phyloP scores from a whole-genome alignment of 2,888 invertebrate genomes.

The Notocelia uddmanniana region DNA sequence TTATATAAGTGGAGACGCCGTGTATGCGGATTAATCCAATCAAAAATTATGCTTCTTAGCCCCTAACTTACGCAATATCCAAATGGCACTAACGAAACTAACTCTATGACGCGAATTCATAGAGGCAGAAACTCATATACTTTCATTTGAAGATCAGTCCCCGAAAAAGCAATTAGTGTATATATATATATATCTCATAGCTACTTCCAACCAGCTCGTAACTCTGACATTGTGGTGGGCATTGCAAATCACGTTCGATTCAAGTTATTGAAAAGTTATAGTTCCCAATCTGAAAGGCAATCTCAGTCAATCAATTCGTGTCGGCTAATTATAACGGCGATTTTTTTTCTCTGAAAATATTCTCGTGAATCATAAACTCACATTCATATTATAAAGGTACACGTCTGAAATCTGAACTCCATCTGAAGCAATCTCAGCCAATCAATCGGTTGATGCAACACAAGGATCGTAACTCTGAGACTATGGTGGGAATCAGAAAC shows the following conservation, averaged over 20 bases:
- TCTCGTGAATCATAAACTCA: background rate
- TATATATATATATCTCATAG: no score
- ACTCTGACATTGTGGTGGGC: background rate
- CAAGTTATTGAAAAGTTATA: background rate
- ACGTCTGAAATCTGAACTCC: background rate
- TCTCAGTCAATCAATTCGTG: background rate
- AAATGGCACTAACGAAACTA: no score
- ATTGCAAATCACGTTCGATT: background rate
- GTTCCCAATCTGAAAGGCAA: background rate
- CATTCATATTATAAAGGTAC: background rate
- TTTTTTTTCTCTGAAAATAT: background rate
- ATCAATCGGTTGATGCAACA: background rate
- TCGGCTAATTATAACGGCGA: background rate
- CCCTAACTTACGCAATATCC: no score
- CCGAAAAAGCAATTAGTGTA: no score
- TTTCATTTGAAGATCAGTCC: no score
- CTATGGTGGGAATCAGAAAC: no score
- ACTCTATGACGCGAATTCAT: no score
- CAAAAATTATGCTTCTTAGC: no score
- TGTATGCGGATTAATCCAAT: no score
- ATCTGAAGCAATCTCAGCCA: background rate
- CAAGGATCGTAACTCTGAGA: background rate
- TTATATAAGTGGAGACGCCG: no score
- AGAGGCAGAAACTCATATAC: no score
- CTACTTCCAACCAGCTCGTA: no score